phyloP scores from a whole-genome alignment of 2,113 vertebrate genomes.

The Salvelinus alpinus region DNA sequence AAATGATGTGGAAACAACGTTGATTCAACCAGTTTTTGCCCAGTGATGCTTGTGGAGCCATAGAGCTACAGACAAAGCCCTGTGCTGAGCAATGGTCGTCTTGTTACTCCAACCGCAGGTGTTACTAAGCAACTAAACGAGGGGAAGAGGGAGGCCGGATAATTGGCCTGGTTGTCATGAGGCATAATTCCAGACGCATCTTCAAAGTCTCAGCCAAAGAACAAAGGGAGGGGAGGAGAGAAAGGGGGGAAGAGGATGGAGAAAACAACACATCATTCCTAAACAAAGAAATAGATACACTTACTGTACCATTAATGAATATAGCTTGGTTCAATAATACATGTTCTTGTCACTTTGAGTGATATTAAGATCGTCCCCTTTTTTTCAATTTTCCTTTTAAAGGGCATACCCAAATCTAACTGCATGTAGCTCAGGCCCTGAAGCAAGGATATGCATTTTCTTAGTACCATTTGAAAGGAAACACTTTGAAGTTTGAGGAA shows the following conservation, averaged over 20 bases:
- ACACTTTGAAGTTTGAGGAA: too few species aligned
- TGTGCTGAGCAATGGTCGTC: conserved; percentile 58
- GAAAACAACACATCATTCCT: not conserved
- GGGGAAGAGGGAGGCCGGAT: conserved; percentile 63
- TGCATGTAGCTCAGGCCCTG: too few species aligned
- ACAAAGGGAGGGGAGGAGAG: conserved; percentile 11
- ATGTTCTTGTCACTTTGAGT: not conserved
- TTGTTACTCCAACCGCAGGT: conserved; percentile 70
- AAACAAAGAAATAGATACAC: too few species aligned
- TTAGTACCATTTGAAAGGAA: too few species aligned
- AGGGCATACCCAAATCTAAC: too few species aligned
- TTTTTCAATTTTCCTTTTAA: too few species aligned
- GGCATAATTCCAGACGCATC: conserved; percentile 63
- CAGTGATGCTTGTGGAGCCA: not conserved
- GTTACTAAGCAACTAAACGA: conserved; percentile 80
- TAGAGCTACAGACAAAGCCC: not conserved
- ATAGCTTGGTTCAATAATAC: not conserved
- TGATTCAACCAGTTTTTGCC: too few species aligned
- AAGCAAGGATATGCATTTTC: too few species aligned
- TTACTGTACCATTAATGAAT: too few species aligned
- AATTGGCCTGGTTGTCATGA: conserved; percentile 68
- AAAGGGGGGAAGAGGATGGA: conserved; percentile 30
- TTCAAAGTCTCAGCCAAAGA: conserved; percentile 44
- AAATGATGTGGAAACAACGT: too few species aligned
- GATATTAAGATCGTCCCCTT: not conserved